Percentiles rank a stretch among this genome's conserved stretches.
Conservation (phyloP, 2,888 invertebrate species). For the Diarsia rubi region DNA sequence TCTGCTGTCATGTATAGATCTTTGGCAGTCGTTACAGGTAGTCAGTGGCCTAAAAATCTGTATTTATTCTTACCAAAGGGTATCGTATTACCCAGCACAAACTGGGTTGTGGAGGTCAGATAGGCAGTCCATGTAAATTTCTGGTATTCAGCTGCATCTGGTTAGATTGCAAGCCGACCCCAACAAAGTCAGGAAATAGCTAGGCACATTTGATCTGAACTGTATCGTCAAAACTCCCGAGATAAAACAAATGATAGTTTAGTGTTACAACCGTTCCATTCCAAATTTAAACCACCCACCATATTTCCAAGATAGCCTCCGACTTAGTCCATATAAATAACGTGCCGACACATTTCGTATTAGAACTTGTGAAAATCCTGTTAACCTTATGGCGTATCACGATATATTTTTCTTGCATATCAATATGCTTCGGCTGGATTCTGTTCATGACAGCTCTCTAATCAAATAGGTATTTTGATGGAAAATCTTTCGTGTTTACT, state of each 20-base stretch:
- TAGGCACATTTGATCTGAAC: background rate
- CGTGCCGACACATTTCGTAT: constrained; percentile 41
- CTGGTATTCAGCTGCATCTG: no score
- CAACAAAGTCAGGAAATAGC: no score
- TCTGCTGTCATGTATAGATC: no score
- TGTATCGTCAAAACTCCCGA: background rate
- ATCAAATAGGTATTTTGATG: constrained; percentile 67
- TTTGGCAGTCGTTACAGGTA: no score
- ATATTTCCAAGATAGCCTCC: constrained; percentile 26
- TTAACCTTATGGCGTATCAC: constrained; percentile 29
- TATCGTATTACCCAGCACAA: no score
- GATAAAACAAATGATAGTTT: constrained; percentile 20
- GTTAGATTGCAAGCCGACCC: no score
- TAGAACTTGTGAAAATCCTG: constrained; percentile 33
- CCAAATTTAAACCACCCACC: constrained; percentile 23
- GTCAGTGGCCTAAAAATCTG: no score
- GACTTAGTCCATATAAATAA: constrained; percentile 32
- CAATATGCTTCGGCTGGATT: constrained; percentile 51
- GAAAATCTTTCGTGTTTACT: constrained; percentile 61
- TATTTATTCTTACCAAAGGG: no score
- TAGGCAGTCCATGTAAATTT: no score
- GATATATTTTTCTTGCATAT: constrained; percentile 54
- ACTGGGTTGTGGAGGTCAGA: no score
- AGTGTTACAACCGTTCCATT: background rate
- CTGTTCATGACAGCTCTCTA: constrained; percentile 65